Evolutionary conservation across 37 sponge, comb jelly and placozoan species (phyloP).

Genomic region (Cladorhizidae sp.): DNA sequence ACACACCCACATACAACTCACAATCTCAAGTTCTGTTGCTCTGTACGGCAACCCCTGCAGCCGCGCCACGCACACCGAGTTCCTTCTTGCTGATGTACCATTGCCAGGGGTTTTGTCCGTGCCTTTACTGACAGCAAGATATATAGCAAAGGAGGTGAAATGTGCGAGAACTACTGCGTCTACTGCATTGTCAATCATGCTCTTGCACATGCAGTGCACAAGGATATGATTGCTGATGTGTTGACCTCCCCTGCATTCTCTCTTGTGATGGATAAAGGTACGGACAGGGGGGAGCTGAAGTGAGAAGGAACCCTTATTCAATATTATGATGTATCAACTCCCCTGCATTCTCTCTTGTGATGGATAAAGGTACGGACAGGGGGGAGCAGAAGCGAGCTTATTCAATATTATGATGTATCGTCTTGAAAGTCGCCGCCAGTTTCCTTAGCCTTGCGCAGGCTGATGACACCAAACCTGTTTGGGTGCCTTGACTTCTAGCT

Average conservation of each 20-base stretch:
- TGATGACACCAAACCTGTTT: background rate
- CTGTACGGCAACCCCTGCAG: no score
- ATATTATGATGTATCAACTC: no score
- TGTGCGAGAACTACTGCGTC: background rate
- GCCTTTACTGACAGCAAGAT: constrained; percentile 14
- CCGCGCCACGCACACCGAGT: no score
- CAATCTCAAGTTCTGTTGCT: no score
- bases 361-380: constrained; percentile 13
- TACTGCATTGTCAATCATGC: constrained; percentile 1
- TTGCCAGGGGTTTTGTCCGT: constrained; percentile 6
- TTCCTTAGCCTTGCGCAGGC: background rate
- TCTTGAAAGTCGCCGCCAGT: background rate
- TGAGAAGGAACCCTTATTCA: background rate
- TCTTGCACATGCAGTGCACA: background rate
- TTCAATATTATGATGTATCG: background rate
- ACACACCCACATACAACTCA: no score
- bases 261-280: constrained; percentile 10
- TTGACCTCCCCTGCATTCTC: background rate
- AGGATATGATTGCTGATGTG: background rate
- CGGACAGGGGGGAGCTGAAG: background rate
- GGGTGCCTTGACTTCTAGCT: background rate
- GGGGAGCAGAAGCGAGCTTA: constrained; percentile 1
- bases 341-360: no score
- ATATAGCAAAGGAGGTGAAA: background rate
- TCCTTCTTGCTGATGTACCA: constrained; percentile 9